Conservation (phyloP, 2,888 invertebrate species). For the Ormyrus thymus region DNA sequence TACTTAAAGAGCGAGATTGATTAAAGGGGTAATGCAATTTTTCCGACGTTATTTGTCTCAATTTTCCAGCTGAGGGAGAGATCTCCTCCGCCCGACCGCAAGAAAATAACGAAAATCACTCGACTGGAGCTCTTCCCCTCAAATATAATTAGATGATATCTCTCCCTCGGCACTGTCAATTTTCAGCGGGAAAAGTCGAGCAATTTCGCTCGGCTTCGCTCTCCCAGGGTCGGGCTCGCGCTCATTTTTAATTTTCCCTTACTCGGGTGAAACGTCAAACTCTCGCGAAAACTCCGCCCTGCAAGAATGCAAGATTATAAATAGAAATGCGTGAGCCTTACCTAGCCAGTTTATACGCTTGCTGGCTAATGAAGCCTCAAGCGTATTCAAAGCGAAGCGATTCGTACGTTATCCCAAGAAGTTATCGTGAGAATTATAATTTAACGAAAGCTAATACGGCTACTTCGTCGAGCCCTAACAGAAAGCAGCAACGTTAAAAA, state of each 20-base stretch:
- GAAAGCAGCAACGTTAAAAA: too few relatives aligned
- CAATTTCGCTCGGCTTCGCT: slow-evolving; percentile 16
- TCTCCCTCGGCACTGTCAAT: slow-evolving; percentile 23
- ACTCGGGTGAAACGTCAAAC: not conserved
- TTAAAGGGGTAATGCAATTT: too few relatives aligned
- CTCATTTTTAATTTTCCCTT: slow-evolving; percentile 21
- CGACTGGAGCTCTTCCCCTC: slow-evolving; percentile 2
- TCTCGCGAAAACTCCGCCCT: not conserved
- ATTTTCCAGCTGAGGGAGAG: too few relatives aligned
- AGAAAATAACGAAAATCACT: slow-evolving; percentile 11
- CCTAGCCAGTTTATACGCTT: too few relatives aligned
- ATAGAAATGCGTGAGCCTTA: not conserved
- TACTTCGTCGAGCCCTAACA: too few relatives aligned
- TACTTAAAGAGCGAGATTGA: too few relatives aligned
- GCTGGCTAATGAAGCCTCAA: too few relatives aligned
- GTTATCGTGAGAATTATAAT: too few relatives aligned
- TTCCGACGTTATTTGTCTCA: too few relatives aligned
- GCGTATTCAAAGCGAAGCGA: too few relatives aligned
- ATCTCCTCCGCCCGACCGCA: not conserved
- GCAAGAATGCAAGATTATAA: not conserved
- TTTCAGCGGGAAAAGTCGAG: slow-evolving; percentile 13
- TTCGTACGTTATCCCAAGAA: too few relatives aligned
- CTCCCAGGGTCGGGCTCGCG: not conserved
- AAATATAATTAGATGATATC: slow-evolving; percentile 32
- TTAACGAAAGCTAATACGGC: too few relatives aligned